phyloP scores from a whole-genome alignment of 2,113 vertebrate genomes.

The Dermatemys mawii region DNA sequence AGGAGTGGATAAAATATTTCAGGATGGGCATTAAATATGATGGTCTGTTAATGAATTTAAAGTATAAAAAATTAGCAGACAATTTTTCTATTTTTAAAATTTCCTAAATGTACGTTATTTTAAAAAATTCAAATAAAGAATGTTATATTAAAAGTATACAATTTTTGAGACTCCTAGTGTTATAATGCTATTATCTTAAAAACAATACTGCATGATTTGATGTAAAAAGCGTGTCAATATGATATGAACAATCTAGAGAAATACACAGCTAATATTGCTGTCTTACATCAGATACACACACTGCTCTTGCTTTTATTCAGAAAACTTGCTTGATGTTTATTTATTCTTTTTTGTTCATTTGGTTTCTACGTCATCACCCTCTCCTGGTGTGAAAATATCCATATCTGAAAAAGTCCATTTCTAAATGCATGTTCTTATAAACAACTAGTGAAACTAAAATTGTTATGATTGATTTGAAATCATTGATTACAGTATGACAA shows the following conservation, averaged over 20 bases:
- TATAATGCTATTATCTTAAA: background rate
- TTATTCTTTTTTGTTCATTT: background rate
- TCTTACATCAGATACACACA: background rate
- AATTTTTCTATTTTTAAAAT: background rate
- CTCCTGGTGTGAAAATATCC: slow-evolving; percentile 15
- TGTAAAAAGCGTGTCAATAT: background rate
- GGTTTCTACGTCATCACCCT: slow-evolving; percentile 1
- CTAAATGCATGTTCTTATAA: slow-evolving; percentile 50
- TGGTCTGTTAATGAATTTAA: background rate
- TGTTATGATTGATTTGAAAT: slow-evolving; percentile 64
- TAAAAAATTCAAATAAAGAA: background rate
- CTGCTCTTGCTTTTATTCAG: slow-evolving; percentile 29
- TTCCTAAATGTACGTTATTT: background rate
- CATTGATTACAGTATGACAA: slow-evolving; percentile 55
- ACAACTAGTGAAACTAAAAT: slow-evolving; percentile 56
- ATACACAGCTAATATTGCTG: background rate
- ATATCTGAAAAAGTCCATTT: slow-evolving; percentile 49
- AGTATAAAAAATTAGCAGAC: background rate
- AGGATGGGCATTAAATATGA: background rate
- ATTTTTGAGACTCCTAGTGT: background rate
- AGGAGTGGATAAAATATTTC: background rate
- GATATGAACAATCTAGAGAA: background rate
- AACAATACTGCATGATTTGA: background rate
- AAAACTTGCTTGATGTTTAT: slow-evolving; percentile 3
- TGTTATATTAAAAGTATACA: background rate